Percentiles rank a stretch among this genome's conserved stretches.
phyloP scores from a whole-genome alignment of 2,888 invertebrate species.

The Sarcophaga carnaria region DNA sequence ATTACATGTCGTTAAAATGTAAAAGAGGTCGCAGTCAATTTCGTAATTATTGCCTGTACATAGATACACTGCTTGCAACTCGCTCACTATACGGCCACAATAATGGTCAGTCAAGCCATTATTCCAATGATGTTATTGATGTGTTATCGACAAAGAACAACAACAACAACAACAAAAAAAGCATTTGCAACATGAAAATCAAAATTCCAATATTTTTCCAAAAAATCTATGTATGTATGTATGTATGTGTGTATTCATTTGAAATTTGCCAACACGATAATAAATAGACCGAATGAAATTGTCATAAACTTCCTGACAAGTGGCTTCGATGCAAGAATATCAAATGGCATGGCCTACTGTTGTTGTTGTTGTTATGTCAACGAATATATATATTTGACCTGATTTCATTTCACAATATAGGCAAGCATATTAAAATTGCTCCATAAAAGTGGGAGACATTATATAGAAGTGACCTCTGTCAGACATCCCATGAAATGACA shows the following conservation, averaged over 20 bases:
- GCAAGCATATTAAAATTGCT: too few species aligned
- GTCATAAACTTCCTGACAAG: constrained; percentile 19
- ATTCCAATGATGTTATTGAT: background rate
- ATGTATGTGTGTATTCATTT: background rate
- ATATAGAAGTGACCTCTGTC: too few species aligned
- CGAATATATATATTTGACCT: constrained; percentile 15
- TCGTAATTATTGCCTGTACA: constrained; percentile 43
- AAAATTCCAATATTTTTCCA: background rate
- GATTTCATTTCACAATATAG: background rate
- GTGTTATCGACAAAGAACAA: background rate
- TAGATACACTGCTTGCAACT: background rate
- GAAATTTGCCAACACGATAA: constrained; percentile 1
- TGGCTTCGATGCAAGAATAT: background rate
- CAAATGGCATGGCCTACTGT: too few species aligned
- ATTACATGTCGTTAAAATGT: constrained; percentile 44
- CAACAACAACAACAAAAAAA: too few species aligned
- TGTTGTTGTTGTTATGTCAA: background rate
- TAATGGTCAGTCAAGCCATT: background rate
- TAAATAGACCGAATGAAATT: constrained; percentile 45
- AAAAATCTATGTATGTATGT: too few species aligned
- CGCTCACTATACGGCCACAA: background rate
- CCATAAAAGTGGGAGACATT: too few species aligned
- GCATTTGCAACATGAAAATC: background rate
- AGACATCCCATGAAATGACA: too few species aligned
- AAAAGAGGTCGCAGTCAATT: constrained; percentile 43